Percentiles rank a stretch among this genome's conserved stretches.
Evolutionary conservation across 2,797 vertebrate genomes (phyloP).

Genomic region (Protosalanx chinensis): DNA sequence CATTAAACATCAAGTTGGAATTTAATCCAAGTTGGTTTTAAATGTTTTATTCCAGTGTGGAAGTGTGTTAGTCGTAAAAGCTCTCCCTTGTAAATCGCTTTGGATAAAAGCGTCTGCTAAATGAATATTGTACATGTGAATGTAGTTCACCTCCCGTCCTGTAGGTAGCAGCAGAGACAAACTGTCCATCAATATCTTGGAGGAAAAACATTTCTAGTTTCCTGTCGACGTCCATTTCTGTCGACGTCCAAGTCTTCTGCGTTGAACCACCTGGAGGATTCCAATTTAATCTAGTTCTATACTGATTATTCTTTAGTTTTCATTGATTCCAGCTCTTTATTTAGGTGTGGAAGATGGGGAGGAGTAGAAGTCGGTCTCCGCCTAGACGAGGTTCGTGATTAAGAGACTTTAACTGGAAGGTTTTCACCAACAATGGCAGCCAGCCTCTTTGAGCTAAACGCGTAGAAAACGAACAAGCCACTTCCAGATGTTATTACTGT

Average conservation of each 20-base stretch:
- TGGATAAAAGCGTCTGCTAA: no score
- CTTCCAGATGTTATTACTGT: no score
- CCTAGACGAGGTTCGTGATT: constrained; percentile 67
- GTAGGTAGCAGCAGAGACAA: background rate
- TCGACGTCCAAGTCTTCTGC: background rate
- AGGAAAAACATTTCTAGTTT: background rate
- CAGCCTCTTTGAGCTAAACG: no score
- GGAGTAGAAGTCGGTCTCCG: constrained; percentile 73
- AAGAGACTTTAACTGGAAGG: no score
- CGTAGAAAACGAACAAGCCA: no score
- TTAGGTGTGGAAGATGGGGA: constrained; percentile 56
- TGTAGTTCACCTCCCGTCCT: background rate
- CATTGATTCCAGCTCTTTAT: background rate
- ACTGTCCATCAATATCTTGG: background rate
- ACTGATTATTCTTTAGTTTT: background rate
- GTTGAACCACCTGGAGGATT: background rate
- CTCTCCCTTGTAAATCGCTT: no score
- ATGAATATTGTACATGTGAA: background rate
- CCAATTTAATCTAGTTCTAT: background rate
- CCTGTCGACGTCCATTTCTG: background rate
- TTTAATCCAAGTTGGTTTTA: constrained; percentile 28
- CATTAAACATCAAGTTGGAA: constrained; percentile 69
- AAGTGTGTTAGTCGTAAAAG: background rate
- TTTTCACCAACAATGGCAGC: no score
- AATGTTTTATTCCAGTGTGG: background rate